A percentile compares a stretch with the other conserved stretches of the same genome.
phyloP scores from a whole-genome alignment of 1,140 invertebrate species.

The Archivesica marissinica region DNA sequence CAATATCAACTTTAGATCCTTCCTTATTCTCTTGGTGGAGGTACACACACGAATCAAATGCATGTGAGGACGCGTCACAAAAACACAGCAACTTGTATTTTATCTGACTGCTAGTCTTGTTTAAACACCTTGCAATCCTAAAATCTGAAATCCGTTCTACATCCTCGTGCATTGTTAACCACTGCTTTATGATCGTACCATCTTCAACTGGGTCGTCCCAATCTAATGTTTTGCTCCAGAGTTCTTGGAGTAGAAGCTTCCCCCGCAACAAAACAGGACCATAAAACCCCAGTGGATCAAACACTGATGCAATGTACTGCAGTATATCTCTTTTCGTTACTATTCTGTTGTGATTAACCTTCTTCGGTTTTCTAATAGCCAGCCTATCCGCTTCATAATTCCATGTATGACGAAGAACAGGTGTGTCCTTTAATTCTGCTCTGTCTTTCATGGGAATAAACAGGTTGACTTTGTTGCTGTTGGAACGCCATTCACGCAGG shows the following conservation, averaged over 20 bases:
- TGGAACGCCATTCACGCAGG: slow-evolving; percentile 17
- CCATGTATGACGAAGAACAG: slow-evolving; percentile 12
- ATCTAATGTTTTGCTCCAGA: slow-evolving; percentile 5
- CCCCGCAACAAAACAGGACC: neutral
- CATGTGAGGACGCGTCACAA: neutral
- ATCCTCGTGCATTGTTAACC: neutral
- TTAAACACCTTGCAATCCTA: neutral
- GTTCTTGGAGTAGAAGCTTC: slow-evolving; percentile 11
- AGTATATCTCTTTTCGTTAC: slow-evolving; percentile 23
- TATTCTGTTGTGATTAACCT: neutral
- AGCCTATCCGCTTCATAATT: neutral
- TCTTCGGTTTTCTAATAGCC: too few relatives aligned
- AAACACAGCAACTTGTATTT: slow-evolving; percentile 10
- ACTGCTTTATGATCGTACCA: neutral
- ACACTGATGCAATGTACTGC: neutral
- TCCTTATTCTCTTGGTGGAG: neutral
- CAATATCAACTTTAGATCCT: neutral
- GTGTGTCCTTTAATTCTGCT: neutral
- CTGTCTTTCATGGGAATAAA: neutral
- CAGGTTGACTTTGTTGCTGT: neutral
- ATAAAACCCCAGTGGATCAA: slow-evolving; percentile 16
- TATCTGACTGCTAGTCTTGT: neutral
- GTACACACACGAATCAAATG: slow-evolving; percentile 1
- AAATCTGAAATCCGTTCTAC: neutral
- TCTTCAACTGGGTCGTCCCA: slow-evolving; percentile 17